These are phyloP conservation scores for Hephaestus fuliginosus DNA, from an alignment of 2,797 vertebrate genomes.

Conservation along the genomic window DNA sequence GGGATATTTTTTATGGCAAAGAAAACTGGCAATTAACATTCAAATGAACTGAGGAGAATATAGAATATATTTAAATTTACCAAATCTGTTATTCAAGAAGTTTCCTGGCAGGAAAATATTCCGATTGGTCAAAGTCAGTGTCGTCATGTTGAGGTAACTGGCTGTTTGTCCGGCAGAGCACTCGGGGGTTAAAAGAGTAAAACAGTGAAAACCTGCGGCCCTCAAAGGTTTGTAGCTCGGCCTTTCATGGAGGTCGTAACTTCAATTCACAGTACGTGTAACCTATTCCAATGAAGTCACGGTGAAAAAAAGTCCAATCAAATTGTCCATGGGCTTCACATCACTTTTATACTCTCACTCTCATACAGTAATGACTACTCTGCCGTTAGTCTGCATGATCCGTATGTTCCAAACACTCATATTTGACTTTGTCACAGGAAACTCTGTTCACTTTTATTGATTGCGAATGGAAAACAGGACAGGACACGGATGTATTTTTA, in stretches of 20 bases:
- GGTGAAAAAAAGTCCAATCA: background rate
- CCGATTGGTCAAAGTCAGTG: background rate
- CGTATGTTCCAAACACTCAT: background rate
- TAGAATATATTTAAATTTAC: conserved; percentile 14
- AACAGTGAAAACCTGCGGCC: background rate
- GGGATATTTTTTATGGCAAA: background rate
- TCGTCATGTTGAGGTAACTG: conserved; percentile 32
- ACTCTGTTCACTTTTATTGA: background rate
- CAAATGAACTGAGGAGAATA: conserved; percentile 4
- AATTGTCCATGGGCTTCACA: background rate
- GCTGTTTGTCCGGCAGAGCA: conserved; percentile 4
- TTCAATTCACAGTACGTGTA: background rate
- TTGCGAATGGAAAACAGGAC: background rate
- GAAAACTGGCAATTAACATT: conserved; percentile 9
- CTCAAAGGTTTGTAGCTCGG: background rate
- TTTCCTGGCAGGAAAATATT: conserved; percentile 36
- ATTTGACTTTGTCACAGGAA: conserved; percentile 2
- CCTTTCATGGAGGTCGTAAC: background rate
- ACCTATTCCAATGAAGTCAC: background rate
- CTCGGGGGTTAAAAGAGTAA: background rate
- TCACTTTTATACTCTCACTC: background rate
- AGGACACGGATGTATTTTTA: background rate
- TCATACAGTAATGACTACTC: background rate
- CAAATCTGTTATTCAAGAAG: conserved; percentile 25
- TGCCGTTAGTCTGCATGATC: background rate